A percentile compares a stretch with the other conserved stretches of the same genome.
Conservation (phyloP, 2,888 invertebrate genomes). For the Lydus trimaculatus region DNA sequence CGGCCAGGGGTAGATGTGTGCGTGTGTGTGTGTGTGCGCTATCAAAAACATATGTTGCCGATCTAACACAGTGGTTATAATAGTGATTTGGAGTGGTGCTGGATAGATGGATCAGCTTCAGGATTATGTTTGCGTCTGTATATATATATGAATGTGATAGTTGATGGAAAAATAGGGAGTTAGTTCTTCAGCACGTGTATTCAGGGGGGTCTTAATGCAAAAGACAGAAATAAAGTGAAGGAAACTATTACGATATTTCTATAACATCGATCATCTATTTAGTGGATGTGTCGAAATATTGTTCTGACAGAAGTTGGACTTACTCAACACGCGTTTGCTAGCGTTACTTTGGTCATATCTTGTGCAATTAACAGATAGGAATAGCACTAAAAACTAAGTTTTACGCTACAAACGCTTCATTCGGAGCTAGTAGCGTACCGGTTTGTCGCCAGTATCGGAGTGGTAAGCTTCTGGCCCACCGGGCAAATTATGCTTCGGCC, state of each 20-base stretch:
- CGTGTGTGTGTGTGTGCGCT: slow-evolving; percentile 36
- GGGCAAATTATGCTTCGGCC: too few species aligned
- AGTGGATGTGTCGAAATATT: slow-evolving; percentile 59
- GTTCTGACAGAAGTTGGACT: background rate
- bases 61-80: slow-evolving; percentile 59
- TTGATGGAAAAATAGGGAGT: background rate
- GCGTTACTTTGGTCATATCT: too few species aligned
- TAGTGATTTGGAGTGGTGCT: slow-evolving; percentile 25
- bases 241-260: slow-evolving; percentile 43
- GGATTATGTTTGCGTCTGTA: background rate
- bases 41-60: slow-evolving; percentile 61
- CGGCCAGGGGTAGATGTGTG: slow-evolving; percentile 17
- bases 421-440: too few species aligned
- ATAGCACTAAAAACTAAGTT: too few species aligned
- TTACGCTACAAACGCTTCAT: too few species aligned
- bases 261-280: slow-evolving; percentile 42
- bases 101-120: slow-evolving; percentile 1
- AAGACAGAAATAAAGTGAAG: slow-evolving; percentile 43
- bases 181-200: background rate
- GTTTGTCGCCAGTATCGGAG: too few species aligned
- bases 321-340: too few species aligned
- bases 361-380: too few species aligned
- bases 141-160: slow-evolving; percentile 9
- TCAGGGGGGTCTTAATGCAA: background rate
- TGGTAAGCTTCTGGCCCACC: too few species aligned